Evolutionary conservation across 2,888 invertebrate genomes (phyloP).

Genomic region (Azorinus chamasolen): DNA sequence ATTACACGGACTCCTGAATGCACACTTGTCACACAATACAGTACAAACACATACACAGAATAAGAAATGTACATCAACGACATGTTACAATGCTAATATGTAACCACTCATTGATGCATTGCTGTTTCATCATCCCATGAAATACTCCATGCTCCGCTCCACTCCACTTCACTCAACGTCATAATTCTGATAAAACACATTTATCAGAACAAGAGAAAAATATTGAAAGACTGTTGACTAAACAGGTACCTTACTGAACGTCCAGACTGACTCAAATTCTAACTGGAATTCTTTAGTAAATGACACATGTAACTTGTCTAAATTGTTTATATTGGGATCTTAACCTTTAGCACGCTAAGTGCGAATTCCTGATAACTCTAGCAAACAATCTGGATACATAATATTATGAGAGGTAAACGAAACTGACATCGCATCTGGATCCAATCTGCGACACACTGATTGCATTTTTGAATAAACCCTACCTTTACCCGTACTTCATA

Average conservation of each 20-base stretch:
- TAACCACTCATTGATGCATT: constrained; percentile 2
- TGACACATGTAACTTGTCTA: constrained; percentile 14
- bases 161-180: not conserved
- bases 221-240: constrained; percentile 57
- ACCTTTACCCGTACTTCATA: too few species aligned
- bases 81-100: too few species aligned
- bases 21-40: constrained; percentile 11
- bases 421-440: too few species aligned
- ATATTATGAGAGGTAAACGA: too few species aligned
- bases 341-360: too few species aligned
- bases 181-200: constrained; percentile 3
- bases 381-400: too few species aligned
- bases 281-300: constrained; percentile 15
- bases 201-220: not conserved
- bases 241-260: constrained; percentile 26
- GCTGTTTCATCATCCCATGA: not conserved
- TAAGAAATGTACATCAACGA: constrained; percentile 15
- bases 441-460: too few species aligned
- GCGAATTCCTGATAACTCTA: too few species aligned
- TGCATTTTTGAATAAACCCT: too few species aligned
- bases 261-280: constrained; percentile 4
- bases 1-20: too few species aligned
- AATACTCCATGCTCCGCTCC: not conserved
- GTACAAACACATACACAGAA: constrained; percentile 11
- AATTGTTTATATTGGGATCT: constrained; percentile 11